Evolutionary conservation across 1,140 invertebrate species (phyloP).

Genomic region (Sinella curviseta): DNA sequence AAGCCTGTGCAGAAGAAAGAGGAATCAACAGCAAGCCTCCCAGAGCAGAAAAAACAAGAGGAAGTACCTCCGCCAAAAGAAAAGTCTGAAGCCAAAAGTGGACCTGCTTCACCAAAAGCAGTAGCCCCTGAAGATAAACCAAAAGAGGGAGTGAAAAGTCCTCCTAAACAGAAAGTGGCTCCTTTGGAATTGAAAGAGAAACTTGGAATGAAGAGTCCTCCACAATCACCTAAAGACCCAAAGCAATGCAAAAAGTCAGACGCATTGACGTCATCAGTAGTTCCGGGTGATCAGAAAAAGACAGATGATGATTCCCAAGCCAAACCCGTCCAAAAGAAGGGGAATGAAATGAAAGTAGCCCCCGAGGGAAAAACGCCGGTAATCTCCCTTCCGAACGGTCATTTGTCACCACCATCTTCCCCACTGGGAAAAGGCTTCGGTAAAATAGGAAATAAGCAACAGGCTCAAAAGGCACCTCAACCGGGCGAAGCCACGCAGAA

Average conservation of each 20-base stretch:
- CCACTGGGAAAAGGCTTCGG: neutral
- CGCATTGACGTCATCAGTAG: neutral
- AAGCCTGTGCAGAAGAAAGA: neutral
- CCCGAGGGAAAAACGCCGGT: neutral
- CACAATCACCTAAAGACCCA: neutral
- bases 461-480: neutral
- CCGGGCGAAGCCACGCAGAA: slow-evolving; percentile 16
- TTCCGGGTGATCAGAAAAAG: neutral
- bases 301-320: neutral
- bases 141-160: neutral
- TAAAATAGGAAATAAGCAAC: neutral
- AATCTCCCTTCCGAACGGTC: neutral
- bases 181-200: neutral
- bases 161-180: neutral
- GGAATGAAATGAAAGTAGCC: neutral
- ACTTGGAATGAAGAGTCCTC: neutral
- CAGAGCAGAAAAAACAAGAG: neutral
- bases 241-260: neutral
- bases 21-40: neutral
- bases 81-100: neutral
- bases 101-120: neutral
- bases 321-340: neutral
- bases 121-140: neutral
- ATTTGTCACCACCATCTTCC: slow-evolving; percentile 1
- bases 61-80: neutral